phyloP scores from a whole-genome alignment of 2,113 vertebrate genomes.

The Osmerus mordax region DNA sequence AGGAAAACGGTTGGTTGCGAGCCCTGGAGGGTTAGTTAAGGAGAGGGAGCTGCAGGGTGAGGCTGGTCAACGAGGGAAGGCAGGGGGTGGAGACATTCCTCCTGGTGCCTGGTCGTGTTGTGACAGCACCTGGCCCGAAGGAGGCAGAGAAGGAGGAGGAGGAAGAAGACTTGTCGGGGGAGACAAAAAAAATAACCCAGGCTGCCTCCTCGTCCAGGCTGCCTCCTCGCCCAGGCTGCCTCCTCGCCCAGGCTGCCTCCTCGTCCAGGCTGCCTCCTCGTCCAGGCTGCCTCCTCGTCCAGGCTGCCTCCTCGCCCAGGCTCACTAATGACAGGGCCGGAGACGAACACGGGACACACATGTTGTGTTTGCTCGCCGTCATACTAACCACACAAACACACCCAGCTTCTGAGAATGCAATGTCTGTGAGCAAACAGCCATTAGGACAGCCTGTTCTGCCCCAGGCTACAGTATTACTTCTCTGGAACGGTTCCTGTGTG shows the following conservation, averaged over 20 bases:
- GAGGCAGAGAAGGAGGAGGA: constrained; percentile 24
- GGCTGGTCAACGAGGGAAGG: constrained; percentile 22
- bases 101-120: constrained; percentile 53
- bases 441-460: too few relatives aligned
- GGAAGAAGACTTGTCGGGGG: not conserved
- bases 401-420: too few relatives aligned
- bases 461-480: too few relatives aligned
- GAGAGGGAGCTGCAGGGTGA: constrained; percentile 7
- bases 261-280: not conserved
- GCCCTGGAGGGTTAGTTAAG: not conserved
- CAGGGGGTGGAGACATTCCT: constrained; percentile 53
- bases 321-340: constrained; percentile 42
- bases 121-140: constrained; percentile 50
- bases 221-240: constrained; percentile 4
- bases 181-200: constrained; percentile 28
- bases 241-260: not conserved
- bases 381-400: not conserved
- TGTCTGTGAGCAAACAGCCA: too few relatives aligned
- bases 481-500: too few relatives aligned
- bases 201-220: not conserved
- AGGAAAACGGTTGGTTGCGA: too few relatives aligned
- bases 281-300: constrained; percentile 4
- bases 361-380: not conserved
- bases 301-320: not conserved
- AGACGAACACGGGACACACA: not conserved